Evolutionary conservation across 1,140 invertebrate species (phyloP), one percentile per base, ranked within the genome.

Genomic region (Aphelinus atriplicis): DNA sequence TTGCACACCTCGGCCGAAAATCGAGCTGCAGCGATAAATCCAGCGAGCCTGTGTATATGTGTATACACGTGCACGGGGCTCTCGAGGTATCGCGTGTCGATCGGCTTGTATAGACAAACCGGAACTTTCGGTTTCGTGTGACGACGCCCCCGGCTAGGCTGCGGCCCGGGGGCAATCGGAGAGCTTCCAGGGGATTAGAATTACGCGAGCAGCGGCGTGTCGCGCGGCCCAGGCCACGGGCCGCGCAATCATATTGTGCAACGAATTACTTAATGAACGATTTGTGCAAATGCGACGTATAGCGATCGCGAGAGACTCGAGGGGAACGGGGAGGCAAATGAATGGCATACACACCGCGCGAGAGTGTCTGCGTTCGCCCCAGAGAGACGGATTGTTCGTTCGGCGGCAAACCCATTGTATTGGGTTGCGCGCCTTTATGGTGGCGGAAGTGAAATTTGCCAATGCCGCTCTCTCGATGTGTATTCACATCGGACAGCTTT

Each of bases 91-190:
- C 71, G 62, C 61, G 63, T 57, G 45, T 65, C 53, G 62, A 73
- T 51, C 45, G 45, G 3, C 63, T 50, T 45, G 62, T 60, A 43
- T 26, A 60, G 5, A 7, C 6, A 42, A 46, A 75, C 53, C 61
- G 60, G 73, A 70, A 75, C 67, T 75, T 65, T 75, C 73, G 53
- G 66, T 75, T 75, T 75, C 67, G 60, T 51, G 61, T 70, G 62
- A 75, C 65, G 57, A 63, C 46, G 64, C 47, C 64, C 64, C 10
- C 50, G 47, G 26, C 55, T 56, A 53, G 53, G 26, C 55, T 6
- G 47, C 62, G 53, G 46, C 55, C 7, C 43, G 7, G n/a, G n/a
- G n/a, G 51, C 46, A 60, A 68, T 48, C 57, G 48, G 50, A 46
- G 64, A 73, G 10, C 63, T 55, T 60, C 56, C 7, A 42, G 46